Conservation (phyloP, 2,888 invertebrate species). For the Platycnemis pennipes region DNA sequence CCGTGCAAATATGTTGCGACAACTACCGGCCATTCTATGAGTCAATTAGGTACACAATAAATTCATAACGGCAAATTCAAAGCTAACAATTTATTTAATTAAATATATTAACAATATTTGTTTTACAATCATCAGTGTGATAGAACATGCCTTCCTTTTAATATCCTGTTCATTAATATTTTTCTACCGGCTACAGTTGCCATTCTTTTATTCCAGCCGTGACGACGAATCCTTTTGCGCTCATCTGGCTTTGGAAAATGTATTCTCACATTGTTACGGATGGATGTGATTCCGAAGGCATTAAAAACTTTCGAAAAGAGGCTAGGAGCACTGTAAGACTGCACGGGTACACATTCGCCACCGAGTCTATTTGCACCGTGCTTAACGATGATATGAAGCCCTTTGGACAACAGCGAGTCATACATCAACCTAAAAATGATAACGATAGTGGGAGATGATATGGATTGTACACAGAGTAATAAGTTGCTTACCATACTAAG, state of each 20-base stretch:
- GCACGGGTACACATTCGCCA: not conserved
- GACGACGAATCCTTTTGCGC: conserved; percentile 85
- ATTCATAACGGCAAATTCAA: not conserved
- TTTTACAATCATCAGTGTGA: conserved; percentile 81
- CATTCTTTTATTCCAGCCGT: conserved; percentile 87
- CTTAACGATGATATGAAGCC: not conserved
- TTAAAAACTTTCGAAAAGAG: not conserved
- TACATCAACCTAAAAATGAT: not conserved
- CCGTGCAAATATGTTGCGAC: not conserved
- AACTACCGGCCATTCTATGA: not conserved
- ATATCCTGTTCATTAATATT: conserved; percentile 87
- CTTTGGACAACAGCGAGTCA: not conserved
- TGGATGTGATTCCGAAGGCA: not conserved
- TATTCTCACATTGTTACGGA: conserved; percentile 81
- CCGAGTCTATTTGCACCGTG: not conserved
- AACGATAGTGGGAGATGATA: not conserved
- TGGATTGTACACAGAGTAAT: not conserved
- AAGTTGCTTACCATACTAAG: no score
- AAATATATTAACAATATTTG: not conserved
- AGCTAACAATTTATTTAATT: not conserved
- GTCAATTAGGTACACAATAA: not conserved
- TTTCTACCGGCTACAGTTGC: conserved; percentile 86
- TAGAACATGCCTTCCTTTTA: conserved; percentile 87
- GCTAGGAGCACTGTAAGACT: not conserved
- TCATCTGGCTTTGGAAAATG: conserved; percentile 90